Conservation (phyloP, 2,797 vertebrate species). For the Tokudaia muenninki region DNA sequence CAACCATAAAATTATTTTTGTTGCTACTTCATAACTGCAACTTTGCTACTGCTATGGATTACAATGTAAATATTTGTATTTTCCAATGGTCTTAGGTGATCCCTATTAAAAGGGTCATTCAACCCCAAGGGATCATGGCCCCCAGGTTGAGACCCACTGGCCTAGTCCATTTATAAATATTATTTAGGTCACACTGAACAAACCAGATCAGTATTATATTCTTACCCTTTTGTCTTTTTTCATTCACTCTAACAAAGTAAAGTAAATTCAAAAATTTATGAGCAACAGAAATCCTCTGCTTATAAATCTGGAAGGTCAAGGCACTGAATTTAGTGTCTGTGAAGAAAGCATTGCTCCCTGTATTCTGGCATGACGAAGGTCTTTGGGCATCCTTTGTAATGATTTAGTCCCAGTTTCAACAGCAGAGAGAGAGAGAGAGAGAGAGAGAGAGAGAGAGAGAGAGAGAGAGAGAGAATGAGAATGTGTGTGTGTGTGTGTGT, state of each 20-base stretch:
- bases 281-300: neutral
- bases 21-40: neutral
- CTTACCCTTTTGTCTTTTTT: neutral
- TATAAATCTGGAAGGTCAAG: neutral
- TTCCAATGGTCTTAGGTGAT: neutral
- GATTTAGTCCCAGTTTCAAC: neutral
- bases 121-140: neutral
- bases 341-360: neutral
- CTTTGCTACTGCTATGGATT: neutral
- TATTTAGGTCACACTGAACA: neutral
- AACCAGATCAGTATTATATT: neutral
- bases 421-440: too few relatives aligned
- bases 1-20: neutral
- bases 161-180: neutral
- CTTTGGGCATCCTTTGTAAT: neutral
- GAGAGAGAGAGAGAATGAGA: too few relatives aligned
- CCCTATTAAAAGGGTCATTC: neutral
- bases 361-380: neutral
- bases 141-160: neutral
- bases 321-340: neutral
- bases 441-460: too few relatives aligned
- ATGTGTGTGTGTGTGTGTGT: too few relatives aligned
- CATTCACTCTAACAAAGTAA: neutral
- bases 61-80: neutral
- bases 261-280: neutral